These are phyloP conservation scores for Olivierus martensii DNA, from an alignment of 1,140 invertebrate species.

Conservation along the genomic window DNA sequence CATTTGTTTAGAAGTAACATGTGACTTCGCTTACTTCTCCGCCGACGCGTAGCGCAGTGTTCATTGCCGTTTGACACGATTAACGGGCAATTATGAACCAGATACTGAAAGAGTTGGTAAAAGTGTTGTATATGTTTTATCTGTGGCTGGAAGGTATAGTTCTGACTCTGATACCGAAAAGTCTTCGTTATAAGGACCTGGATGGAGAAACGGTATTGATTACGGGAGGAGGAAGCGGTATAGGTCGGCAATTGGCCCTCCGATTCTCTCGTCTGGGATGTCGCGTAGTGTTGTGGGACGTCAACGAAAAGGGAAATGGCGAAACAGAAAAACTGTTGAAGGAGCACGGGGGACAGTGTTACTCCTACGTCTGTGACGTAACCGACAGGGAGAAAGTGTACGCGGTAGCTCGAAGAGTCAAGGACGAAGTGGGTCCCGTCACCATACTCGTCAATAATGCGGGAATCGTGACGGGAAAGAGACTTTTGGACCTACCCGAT, in stretches of 20 bases:
- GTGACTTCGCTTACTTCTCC: too few relatives aligned
- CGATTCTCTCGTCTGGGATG: constrained; percentile 61
- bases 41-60: too few relatives aligned
- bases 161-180: constrained; percentile 32
- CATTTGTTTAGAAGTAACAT: too few relatives aligned
- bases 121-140: constrained; percentile 12
- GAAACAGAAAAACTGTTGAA: constrained; percentile 54
- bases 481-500: constrained; percentile 68
- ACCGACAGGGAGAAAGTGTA: constrained; percentile 65
- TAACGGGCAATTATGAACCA: too few relatives aligned
- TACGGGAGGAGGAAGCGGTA: constrained; percentile 23
- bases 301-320: constrained; percentile 64
- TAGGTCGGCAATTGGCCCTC: constrained; percentile 17
- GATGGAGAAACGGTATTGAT: constrained; percentile 17
- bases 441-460: constrained; percentile 91
- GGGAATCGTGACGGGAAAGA: constrained; percentile 70
- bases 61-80: too few relatives aligned
- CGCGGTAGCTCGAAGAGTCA: constrained; percentile 56
- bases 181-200: constrained; percentile 26
- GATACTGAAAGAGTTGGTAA: too few relatives aligned
- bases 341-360: constrained; percentile 48
- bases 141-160: constrained; percentile 26
- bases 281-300: constrained; percentile 77
- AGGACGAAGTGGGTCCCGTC: constrained; percentile 66
- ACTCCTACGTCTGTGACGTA: constrained; percentile 52